Evolutionary conservation across 1,140 invertebrate genomes (phyloP), one percentile per base, ranked within the genome.

Genomic region (Calephelis virginiensis): DNA sequence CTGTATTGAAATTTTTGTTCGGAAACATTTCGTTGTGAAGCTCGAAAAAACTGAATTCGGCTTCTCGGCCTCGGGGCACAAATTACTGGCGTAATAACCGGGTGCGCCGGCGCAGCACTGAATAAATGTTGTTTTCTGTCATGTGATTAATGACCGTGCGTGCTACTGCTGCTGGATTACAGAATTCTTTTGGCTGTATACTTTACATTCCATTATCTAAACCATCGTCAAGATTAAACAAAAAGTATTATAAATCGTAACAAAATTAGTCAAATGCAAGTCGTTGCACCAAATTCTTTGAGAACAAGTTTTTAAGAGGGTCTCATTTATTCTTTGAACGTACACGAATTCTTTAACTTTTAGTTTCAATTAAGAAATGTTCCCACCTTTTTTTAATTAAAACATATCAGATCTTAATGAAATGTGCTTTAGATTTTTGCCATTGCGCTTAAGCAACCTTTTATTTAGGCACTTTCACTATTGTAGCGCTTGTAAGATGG

Each of bases 71-170:
- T 46, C 40, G 45, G 61, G 61, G 61, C 61, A 67, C 65, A 61
- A 67, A 67, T 61, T 67, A 61, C 59, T n/a, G 59, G 6, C 56
- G 65, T 66, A 66, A 66, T 66, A 48, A 61, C 56, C 46, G 65
- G 65, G 65, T 61, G 59, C 65, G 65, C 65, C 17, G 46, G 47
- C 65, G 65, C 65, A 66, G 28, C 50, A 17, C 40, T 45, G 60
- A 45, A 40, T 61, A 61, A 61, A 61, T 61, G 65, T 66, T 66
- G 53, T 61, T 66, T 61, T 61, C 50, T 49, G 17, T 59, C 45
- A 11, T 43, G 45, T 67, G 65, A 67, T 67, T 67, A 67, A 67
- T 67, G 65, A 67, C 37, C 64, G 53, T 37, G 62, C 38, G 64
- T 40, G 64, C 40, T 49, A 46, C 64, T 45, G 62, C 17, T 63